phyloP scores from a whole-genome alignment of 2,888 invertebrate species.

The Acanthoscelides obtectus region DNA sequence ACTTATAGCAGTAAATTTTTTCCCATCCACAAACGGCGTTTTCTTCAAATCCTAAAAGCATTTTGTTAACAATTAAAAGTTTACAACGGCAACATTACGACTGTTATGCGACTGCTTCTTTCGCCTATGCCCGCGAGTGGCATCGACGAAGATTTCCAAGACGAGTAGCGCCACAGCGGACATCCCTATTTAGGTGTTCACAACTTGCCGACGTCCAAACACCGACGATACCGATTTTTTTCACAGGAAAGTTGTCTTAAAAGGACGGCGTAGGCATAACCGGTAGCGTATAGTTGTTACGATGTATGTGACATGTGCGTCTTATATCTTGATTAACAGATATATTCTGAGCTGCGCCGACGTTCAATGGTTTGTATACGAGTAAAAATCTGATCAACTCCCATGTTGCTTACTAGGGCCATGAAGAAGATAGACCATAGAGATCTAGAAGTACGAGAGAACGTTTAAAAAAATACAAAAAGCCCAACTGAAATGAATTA shows the following conservation, averaged over 20 bases:
- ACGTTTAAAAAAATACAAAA: no score
- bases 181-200: not conserved
- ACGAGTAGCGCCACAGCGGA: not conserved
- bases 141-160: not conserved
- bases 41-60: not conserved
- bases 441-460: no score
- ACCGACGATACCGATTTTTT: not conserved
- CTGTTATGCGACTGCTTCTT: not conserved
- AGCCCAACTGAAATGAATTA: no score
- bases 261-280: not conserved
- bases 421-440: not conserved
- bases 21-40: not conserved
- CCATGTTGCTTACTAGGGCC: not conserved
- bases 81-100: not conserved
- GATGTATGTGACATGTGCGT: not conserved
- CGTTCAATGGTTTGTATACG: not conserved
- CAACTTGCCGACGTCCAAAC: not conserved
- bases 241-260: not conserved
- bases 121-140: not conserved
- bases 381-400: not conserved
- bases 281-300: not conserved
- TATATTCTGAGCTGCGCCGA: not conserved
- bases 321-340: not conserved
- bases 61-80: not conserved
- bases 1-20: not conserved